Evolutionary conservation across 2,797 vertebrate genomes (phyloP).

Genomic region (Manis pentadactyla): DNA sequence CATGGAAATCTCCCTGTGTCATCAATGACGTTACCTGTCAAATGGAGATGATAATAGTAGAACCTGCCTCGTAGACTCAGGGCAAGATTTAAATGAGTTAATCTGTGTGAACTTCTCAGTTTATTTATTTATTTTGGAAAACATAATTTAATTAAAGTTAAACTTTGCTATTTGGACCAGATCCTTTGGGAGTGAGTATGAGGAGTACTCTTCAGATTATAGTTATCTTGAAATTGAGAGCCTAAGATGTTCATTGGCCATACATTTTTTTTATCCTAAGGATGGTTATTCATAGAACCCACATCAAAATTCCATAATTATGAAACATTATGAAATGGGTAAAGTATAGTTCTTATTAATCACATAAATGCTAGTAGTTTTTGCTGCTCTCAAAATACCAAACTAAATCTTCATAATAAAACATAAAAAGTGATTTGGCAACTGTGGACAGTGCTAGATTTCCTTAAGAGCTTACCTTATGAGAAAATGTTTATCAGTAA

Average conservation of each 20-base stretch:
- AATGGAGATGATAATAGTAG: not conserved
- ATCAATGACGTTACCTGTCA: not conserved
- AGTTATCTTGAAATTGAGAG: not conserved
- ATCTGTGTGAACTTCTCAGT: not conserved
- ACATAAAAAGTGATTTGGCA: conserved; percentile 1
- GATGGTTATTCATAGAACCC: not conserved
- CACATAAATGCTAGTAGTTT: not conserved
- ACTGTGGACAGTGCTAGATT: not conserved
- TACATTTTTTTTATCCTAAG: not conserved
- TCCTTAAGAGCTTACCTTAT: conserved; percentile 1
- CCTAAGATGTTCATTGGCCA: not conserved
- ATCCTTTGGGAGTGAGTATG: not conserved
- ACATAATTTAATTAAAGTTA: not conserved
- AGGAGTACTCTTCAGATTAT: not conserved
- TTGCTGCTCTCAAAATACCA: not conserved
- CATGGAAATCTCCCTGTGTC: not conserved
- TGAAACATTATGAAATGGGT: not conserved
- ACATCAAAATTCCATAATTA: not conserved
- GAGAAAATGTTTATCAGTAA: conserved; percentile 19
- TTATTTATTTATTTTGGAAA: not conserved
- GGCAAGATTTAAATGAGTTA: conserved; percentile 7
- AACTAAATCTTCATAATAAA: not conserved
- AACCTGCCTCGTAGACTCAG: not conserved
- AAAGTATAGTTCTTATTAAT: not conserved
- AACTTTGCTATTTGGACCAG: not conserved